Conservation (phyloP, 2,113 vertebrate species). For the Oreochromis aureus region DNA sequence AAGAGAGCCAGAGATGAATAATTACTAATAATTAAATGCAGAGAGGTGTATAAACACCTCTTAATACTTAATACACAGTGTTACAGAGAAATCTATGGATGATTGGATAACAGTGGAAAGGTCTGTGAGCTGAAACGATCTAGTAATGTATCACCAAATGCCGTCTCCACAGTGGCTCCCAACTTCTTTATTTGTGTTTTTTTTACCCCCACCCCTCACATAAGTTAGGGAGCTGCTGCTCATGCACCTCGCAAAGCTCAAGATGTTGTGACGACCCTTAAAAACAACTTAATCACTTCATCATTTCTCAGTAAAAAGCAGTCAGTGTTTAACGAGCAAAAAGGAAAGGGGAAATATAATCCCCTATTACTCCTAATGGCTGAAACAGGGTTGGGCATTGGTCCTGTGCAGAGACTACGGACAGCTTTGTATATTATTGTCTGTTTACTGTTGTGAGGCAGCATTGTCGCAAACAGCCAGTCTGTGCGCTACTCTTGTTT, state of each 20-base stretch:
- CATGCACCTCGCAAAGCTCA: background rate
- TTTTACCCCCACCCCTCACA: background rate
- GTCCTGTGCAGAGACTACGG: background rate
- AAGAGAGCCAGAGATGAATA: background rate
- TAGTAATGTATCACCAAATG: background rate
- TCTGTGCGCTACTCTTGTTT: background rate
- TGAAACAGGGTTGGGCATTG: background rate
- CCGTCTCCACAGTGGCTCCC: background rate
- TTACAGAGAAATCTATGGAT: background rate
- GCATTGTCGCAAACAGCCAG: background rate
- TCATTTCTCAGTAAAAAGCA: background rate
- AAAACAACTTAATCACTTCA: background rate
- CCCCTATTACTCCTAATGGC: background rate
- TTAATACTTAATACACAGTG: background rate
- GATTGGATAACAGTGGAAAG: background rate
- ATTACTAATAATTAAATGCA: background rate
- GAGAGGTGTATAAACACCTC: background rate
- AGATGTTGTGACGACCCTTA: background rate
- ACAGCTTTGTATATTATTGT: background rate
- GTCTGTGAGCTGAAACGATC: background rate
- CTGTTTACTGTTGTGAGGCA: background rate
- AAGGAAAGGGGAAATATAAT: background rate
- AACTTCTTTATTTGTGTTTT: background rate
- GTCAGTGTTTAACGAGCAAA: background rate
- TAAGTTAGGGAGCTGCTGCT: background rate